Base-by-base conservation (phyloP, 2,797 vertebrate genomes). In the Hydrocynus forskahlii region DNA sequence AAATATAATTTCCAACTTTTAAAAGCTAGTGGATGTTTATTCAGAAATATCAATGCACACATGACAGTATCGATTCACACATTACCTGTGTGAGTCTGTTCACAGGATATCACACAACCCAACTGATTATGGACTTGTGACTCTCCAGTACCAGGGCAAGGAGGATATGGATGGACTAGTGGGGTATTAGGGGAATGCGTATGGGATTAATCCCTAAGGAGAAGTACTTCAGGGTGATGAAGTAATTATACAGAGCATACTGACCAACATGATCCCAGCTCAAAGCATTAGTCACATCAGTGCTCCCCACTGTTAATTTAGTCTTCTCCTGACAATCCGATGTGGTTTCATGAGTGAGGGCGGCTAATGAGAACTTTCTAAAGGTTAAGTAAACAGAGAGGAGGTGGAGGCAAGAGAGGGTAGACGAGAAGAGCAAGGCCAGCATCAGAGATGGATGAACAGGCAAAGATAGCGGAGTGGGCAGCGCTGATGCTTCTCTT, bases 281-380 rank as follows among this genome's bases (percentile, higher is more conserved):
- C 88, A 92, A 92, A 91, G 87, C 92, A 90, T 88, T 89, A 93
- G 93, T 92, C 92, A 92, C 90, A 93, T 94, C 92, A 90, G 92
- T 93, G 91, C 86, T 81, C 91, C 87, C 89, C 60, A 88, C 91
- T 93, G 91, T 94, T 94, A 88, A 93, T 94, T 92, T 91, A 89
- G 93, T 91, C 92, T 90, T 84, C 86, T 86, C 88, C 86, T 93
- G 92, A 93, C 93, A 93, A 90, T 83, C 89, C 90, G 89, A 89
- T 88, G 84, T 85, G 86, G 89, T 89, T 87, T 88, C 71, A 59
- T 71, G 88, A 91, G 86, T 87, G 82, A 87, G 88, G 75, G 84
- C 59, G 79, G 88, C 89, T 94, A 94, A 94, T 95, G 91, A 93
- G 92, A 91, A 93, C 92, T 92, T 92, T 88, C 90, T 92, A 93